Percentiles rank a stretch among this genome's conserved stretches.
Evolutionary conservation across 2,797 vertebrate genomes (phyloP).

Genomic region (Takifugu ocellatus): DNA sequence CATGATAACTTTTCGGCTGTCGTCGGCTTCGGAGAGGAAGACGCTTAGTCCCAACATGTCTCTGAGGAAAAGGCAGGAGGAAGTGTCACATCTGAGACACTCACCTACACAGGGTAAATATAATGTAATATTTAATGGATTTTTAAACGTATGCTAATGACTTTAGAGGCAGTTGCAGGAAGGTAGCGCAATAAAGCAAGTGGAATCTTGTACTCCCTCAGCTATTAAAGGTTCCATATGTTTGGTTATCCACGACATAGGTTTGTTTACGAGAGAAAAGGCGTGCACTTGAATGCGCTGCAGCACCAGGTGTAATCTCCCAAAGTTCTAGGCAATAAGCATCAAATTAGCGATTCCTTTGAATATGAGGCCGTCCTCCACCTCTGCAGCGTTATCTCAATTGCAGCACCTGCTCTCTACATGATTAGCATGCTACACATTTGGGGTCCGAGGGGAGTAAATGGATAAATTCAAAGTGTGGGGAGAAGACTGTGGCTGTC

Average conservation of each 20-base stretch:
- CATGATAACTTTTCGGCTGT: conserved; percentile 80
- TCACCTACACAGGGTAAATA: conserved; percentile 62
- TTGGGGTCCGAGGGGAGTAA: conserved; percentile 32
- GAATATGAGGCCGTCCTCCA: conserved; percentile 21
- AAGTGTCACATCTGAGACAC: conserved; percentile 54
- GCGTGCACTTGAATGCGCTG: conserved; percentile 11
- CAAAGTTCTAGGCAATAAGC: conserved; percentile 33
- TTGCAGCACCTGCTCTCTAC: conserved; percentile 48
- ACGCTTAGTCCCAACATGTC: conserved; percentile 36
- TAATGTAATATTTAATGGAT: conserved; percentile 14
- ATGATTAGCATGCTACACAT: conserved; percentile 46
- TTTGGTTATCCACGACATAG: background rate
- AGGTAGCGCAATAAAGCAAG: background rate
- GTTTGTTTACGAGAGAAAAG: conserved; percentile 12
- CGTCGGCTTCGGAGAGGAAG: conserved; percentile 61
- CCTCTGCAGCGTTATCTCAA: conserved; percentile 49
- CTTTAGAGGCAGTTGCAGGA: conserved; percentile 7
- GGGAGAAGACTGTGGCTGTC: conserved; percentile 29
- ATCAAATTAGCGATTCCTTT: conserved; percentile 24
- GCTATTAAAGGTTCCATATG: background rate
- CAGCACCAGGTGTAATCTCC: conserved; percentile 24
- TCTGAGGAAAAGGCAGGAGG: conserved; percentile 46
- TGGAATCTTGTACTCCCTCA: background rate
- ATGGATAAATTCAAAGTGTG: conserved; percentile 32
- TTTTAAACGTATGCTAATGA: conserved; percentile 18